These are phyloP conservation scores for Gymnosoma rotundatum DNA, from an alignment of 2,888 invertebrate species.

Conservation along the genomic window DNA sequence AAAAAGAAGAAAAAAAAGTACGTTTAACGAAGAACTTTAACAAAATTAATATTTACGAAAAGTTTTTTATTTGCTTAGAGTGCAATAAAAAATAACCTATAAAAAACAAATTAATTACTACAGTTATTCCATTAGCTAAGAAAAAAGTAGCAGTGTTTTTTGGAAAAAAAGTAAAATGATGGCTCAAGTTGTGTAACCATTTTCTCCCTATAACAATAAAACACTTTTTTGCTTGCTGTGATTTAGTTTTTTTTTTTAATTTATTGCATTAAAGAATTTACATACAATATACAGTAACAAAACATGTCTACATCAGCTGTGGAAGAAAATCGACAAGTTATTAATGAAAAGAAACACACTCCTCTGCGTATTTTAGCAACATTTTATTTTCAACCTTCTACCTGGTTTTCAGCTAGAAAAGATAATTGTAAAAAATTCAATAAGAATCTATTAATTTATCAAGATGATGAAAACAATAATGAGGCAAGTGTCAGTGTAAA, in stretches of 20 bases:
- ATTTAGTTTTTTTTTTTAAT: background rate
- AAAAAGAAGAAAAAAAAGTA: conserved; percentile 39
- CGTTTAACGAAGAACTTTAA: conserved; percentile 35
- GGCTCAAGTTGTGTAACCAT: conserved; percentile 57
- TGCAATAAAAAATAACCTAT: conserved; percentile 4
- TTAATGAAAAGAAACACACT: conserved; percentile 23
- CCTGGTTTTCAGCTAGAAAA: conserved; percentile 46
- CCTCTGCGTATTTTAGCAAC: conserved; percentile 60
- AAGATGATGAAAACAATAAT: conserved; percentile 37
- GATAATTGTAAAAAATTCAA: conserved; percentile 28
- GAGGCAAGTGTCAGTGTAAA: conserved; percentile 60
- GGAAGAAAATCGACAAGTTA: conserved; percentile 28
- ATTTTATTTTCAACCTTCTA: conserved; percentile 65
- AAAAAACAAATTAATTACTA: background rate
- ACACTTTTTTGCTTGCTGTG: background rate
- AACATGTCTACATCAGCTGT: conserved; percentile 27
- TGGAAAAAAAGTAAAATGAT: background rate
- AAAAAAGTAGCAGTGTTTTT: background rate
- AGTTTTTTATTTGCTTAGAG: conserved; percentile 8
- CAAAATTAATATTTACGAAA: conserved; percentile 3
- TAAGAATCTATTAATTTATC: conserved; percentile 56
- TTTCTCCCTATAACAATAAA: background rate
- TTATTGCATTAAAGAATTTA: background rate
- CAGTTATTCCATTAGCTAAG: background rate
- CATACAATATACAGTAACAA: background rate